These are phyloP conservation scores for Hoplostethus atlanticus DNA, from an alignment of 2,797 vertebrate species.

Conservation along the genomic window DNA sequence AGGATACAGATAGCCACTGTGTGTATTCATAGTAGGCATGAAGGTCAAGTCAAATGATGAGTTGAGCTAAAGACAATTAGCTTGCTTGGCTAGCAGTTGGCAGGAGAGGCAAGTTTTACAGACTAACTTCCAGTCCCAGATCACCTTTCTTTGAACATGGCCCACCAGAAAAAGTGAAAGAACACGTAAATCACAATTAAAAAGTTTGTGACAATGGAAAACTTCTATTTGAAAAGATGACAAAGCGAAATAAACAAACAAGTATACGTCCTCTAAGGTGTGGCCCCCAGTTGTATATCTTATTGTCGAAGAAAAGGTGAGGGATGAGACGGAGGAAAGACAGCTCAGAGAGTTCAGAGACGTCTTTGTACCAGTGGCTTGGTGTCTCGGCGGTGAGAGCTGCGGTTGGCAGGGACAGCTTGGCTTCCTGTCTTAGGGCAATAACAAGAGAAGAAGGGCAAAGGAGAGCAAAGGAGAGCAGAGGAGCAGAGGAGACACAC, in stretches of 20 bases:
- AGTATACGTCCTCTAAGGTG: conserved; percentile 46
- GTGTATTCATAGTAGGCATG: conserved; percentile 58
- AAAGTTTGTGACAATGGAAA: conserved; percentile 42
- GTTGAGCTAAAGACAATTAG: conserved; percentile 69
- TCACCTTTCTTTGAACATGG: conserved; percentile 48
- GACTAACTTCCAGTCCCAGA: conserved; percentile 44
- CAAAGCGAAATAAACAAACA: conserved; percentile 49
- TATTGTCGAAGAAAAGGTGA: conserved; percentile 52
- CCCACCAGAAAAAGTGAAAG: conserved; percentile 2
- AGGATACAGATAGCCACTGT: conserved; percentile 69
- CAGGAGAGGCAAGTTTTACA: conserved; percentile 51
- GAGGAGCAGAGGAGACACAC: conserved; percentile 63
- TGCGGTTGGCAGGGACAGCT: conserved; percentile 63
- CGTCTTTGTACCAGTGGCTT: conserved; percentile 53
- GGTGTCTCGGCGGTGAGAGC: conserved; percentile 55
- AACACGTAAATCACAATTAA: conserved; percentile 38
- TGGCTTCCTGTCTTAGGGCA: conserved; percentile 77
- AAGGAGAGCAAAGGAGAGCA: conserved; percentile 59
- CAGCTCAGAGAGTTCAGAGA: conserved; percentile 58
- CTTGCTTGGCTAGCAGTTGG: conserved; percentile 41
- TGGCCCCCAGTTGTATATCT: conserved; percentile 45
- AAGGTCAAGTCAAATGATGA: conserved; percentile 60
- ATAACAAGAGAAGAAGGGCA: conserved; percentile 67
- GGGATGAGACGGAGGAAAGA: conserved; percentile 34
- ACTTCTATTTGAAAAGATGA: conserved; percentile 42